Conservation (phyloP, 2,113 vertebrate genomes). For the Phylloscopus trochiloides region DNA sequence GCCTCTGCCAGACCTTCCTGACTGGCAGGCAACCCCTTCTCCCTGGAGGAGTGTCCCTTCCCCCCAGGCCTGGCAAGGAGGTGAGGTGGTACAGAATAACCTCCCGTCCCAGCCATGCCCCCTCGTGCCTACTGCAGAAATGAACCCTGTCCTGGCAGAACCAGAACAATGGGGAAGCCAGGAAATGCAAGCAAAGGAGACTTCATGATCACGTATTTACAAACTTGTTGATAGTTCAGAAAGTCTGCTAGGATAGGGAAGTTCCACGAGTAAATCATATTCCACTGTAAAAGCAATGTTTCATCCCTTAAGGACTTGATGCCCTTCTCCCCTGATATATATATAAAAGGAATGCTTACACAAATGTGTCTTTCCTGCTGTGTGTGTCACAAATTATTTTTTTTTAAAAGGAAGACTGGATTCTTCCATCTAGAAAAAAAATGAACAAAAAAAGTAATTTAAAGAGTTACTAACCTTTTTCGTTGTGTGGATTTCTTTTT, state of each 20-base stretch:
- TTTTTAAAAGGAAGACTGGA: not conserved
- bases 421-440: not conserved
- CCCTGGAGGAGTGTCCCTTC: not conserved
- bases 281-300: not conserved
- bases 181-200: not conserved
- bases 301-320: not conserved
- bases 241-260: not conserved
- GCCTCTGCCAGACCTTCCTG: not conserved
- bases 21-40: not conserved
- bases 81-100: not conserved
- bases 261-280: fast-evolving
- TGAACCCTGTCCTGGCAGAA: not conserved
- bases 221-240: not conserved
- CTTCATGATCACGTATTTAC: not conserved
- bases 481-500: constrained; percentile 73
- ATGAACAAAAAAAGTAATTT: not conserved
- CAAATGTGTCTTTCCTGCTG: not conserved
- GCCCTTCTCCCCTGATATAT: not conserved
- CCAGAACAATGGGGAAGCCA: not conserved
- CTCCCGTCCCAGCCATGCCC: not conserved
- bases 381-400: not conserved
- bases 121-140: not conserved
- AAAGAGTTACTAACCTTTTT: constrained; percentile 68
- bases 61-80: not conserved
- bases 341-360: not conserved